Evolutionary conservation across 1,140 invertebrate genomes (phyloP), one percentile per base, ranked within the genome.

Genomic region (Euwallacea fornicatus): DNA sequence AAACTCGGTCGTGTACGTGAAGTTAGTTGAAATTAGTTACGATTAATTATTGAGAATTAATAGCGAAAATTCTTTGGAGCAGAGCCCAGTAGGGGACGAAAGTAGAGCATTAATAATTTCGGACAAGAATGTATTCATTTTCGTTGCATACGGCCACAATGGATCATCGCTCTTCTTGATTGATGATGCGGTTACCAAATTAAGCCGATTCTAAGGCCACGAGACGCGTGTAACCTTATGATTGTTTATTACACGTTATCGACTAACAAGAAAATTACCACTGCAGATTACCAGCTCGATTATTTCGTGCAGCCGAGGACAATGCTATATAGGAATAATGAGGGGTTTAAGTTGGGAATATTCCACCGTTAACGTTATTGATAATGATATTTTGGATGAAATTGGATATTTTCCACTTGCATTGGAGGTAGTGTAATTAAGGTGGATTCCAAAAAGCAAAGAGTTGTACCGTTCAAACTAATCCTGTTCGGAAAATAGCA

Each of bases 171-270:
- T 60, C 15, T 15, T 16, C 43, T 55, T 71, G 69, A 71, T 71
- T 71, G 43, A 71, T 71, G 69, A 71, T 42, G 41, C 44, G n/a
- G 62, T 62, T 65, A 71, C 69, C 69, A 65, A 71, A 71, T 71
- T 71, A 71, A 65, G 56, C 66, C 7, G 13, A 67, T 42, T 67
- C 9, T 15, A 58, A 67, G 58, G 15, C 21, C 53, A 8, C 43
- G n/a, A 63, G 44, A 50, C 9, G 63, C 63, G 63, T 58, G 66
- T 46, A 67, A 67, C 41, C 59, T 58, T 66, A 66, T 66, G 47
- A 55, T 54, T 66, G 11, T 66, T 66, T 64, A 64, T 21, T 61
- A 41, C 42, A 3, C 42, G 21, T 58, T 33, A 50, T 61, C 42
- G 59, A 43, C 42, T 61, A 41, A n/a, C 59, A n/a, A 61, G 59